phyloP scores from a whole-genome alignment of 1,140 invertebrate species.

The Drosophila bifasciata region DNA sequence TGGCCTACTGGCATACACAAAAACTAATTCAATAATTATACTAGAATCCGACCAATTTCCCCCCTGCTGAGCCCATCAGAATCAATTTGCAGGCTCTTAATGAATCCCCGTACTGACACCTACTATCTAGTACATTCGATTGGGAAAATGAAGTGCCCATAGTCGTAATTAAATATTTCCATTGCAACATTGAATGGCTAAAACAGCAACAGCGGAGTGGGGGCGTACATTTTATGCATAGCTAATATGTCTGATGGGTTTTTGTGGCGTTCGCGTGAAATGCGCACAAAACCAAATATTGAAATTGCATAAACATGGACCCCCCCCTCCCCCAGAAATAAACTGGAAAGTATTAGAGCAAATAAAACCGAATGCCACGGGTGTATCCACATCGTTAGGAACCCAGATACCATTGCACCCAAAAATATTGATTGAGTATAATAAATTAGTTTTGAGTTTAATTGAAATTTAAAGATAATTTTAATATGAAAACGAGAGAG shows the following conservation, averaged over 20 bases:
- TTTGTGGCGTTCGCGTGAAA: conserved; percentile 49
- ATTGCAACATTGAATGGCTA: conserved; percentile 60
- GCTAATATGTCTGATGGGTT: conserved; percentile 23
- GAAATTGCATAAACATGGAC: conserved; percentile 24
- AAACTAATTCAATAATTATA: conserved; percentile 27
- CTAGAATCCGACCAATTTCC: conserved; percentile 6
- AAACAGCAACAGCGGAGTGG: too few species aligned
- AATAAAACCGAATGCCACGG: conserved; percentile 20
- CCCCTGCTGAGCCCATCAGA: conserved; percentile 15
- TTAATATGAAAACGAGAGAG: too few species aligned
- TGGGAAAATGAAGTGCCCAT: conserved; percentile 61
- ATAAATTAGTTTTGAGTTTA: conserved; percentile 5
- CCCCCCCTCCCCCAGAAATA: conserved; percentile 30
- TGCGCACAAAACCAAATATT: conserved; percentile 46
- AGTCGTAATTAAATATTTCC: conserved; percentile 80
- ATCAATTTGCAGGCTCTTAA: conserved; percentile 43
- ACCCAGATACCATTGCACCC: neutral
- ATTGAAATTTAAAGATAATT: too few species aligned
- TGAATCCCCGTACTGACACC: conserved; percentile 24
- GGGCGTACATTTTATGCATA: too few species aligned
- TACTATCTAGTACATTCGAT: conserved; percentile 26
- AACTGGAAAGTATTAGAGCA: conserved; percentile 37
- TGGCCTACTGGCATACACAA: neutral
- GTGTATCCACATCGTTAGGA: conserved; percentile 20
- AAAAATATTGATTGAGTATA: conserved; percentile 2